Conservation (phyloP, 2,113 vertebrate species). For the Clupea harengus region DNA sequence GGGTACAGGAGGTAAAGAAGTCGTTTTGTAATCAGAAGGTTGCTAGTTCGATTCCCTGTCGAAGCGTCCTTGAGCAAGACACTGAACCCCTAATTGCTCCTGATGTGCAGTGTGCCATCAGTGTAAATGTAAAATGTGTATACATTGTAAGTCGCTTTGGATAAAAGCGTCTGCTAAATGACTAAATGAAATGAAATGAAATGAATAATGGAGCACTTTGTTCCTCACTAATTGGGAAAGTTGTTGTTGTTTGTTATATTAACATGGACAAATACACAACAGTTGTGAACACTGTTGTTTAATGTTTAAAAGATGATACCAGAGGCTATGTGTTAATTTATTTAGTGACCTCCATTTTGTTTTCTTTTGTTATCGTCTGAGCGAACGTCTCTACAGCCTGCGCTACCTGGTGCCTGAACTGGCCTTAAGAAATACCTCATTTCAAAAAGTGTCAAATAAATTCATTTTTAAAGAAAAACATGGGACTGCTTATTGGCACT, state of each 20-base stretch:
- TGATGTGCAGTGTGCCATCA: too few relatives aligned
- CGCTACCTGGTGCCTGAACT: not conserved
- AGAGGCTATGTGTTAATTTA: not conserved
- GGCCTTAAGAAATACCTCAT: not conserved
- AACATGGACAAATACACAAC: not conserved
- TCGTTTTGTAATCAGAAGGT: too few relatives aligned
- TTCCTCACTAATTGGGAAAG: constrained; percentile 26
- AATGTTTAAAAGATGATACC: not conserved
- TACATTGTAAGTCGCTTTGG: too few relatives aligned
- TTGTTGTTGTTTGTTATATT: constrained; percentile 11
- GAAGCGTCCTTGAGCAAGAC: too few relatives aligned
- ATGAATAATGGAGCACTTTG: not conserved
- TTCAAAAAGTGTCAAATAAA: not conserved
- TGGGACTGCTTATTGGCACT: not conserved
- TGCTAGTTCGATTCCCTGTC: too few relatives aligned
- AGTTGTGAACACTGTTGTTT: not conserved
- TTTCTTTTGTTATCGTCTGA: not conserved
- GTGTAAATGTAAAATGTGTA: too few relatives aligned
- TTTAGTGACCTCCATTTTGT: not conserved
- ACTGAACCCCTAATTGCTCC: too few relatives aligned
- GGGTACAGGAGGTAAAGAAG: too few relatives aligned
- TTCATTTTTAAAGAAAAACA: constrained; percentile 12
- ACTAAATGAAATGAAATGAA: too few relatives aligned
- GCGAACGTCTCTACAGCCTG: not conserved
- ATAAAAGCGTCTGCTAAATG: too few relatives aligned